Conservation (phyloP, 2,888 invertebrate species). For the Patella caerulea region DNA sequence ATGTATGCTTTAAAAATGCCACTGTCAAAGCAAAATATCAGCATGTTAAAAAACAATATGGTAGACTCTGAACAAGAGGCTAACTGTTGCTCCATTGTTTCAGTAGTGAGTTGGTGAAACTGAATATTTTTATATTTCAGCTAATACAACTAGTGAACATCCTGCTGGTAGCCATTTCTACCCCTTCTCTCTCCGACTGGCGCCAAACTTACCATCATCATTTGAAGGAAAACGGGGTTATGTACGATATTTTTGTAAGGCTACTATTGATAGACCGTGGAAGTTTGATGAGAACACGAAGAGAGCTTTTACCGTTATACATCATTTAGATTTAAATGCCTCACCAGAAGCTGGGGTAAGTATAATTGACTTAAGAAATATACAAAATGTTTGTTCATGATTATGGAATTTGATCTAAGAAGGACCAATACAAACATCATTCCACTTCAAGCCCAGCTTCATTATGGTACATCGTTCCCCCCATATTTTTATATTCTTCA, state of each 20-base stretch:
- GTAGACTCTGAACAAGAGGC: background rate
- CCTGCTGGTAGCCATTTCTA: slow-evolving; percentile 55
- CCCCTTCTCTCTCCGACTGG: slow-evolving; percentile 51
- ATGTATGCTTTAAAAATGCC: background rate
- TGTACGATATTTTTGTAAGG: slow-evolving; percentile 89
- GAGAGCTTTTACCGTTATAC: slow-evolving; percentile 82
- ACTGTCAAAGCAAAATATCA: too few relatives aligned
- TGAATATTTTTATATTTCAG: slow-evolving; percentile 14
- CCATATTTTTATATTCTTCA: too few relatives aligned
- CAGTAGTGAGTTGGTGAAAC: background rate
- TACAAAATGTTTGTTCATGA: too few relatives aligned
- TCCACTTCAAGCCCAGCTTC: too few relatives aligned
- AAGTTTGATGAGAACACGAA: slow-evolving; percentile 88
- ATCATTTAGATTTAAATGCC: slow-evolving; percentile 57
- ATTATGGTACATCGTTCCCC: too few relatives aligned
- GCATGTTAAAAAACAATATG: too few relatives aligned
- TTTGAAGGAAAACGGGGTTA: slow-evolving; percentile 72
- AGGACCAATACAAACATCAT: too few relatives aligned
- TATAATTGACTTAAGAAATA: background rate
- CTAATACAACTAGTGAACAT: slow-evolving; percentile 37
- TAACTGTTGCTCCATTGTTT: background rate
- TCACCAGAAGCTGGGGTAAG: slow-evolving; percentile 50
- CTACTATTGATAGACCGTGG: slow-evolving; percentile 85
- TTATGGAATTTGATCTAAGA: too few relatives aligned
- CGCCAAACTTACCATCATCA: slow-evolving; percentile 65